These are phyloP conservation scores for Rhyacophila evoluta DNA, from an alignment of 2,888 invertebrate species.

Conservation along the genomic window DNA sequence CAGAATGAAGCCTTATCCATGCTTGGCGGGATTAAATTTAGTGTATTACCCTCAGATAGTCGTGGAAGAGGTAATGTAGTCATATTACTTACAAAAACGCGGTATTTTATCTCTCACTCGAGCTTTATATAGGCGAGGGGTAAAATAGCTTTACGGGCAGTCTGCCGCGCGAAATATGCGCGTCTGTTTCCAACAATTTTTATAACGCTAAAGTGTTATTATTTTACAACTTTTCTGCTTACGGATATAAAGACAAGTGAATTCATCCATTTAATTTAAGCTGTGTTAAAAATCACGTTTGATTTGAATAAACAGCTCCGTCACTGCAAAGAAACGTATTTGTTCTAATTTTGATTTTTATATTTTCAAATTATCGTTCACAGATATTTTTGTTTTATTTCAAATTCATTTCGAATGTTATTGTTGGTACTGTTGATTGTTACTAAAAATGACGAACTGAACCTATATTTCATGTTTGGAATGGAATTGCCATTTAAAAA, in stretches of 20 bases:
- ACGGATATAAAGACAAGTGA: not conserved
- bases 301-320: no score
- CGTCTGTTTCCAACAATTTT: not conserved
- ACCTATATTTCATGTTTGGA: no score
- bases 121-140: not conserved
- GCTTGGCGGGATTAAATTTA: slow-evolving; percentile 45
- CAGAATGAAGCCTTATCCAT: slow-evolving; percentile 25
- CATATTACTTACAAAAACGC: slow-evolving; percentile 49
- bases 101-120: slow-evolving; percentile 36
- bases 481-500: no score
- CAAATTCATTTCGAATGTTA: no score
- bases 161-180: not conserved
- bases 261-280: no score
- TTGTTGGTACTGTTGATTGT: no score
- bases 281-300: no score
- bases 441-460: no score
- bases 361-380: no score
- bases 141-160: not conserved
- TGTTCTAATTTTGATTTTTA: no score
- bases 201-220: not conserved
- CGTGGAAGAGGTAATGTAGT: slow-evolving; percentile 41
- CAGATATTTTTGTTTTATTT: no score
- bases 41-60: slow-evolving; percentile 37
- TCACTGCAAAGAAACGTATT: no score
- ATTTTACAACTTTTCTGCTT: not conserved